These are phyloP conservation scores for Chamaea fasciata DNA, from an alignment of 2,113 vertebrate species.

Conservation along the genomic window DNA sequence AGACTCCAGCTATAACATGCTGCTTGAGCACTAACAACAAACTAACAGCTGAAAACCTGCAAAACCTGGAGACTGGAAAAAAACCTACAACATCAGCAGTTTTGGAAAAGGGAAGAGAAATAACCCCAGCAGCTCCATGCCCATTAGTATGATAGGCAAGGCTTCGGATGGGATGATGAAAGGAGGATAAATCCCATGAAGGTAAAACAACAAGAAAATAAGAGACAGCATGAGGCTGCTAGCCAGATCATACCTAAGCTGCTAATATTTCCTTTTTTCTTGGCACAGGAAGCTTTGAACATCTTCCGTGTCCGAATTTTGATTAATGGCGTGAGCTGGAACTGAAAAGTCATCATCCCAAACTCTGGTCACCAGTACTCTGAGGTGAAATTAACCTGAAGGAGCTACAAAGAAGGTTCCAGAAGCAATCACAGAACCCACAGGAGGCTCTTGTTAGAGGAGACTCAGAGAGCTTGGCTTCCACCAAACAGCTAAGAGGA, in stretches of 20 bases:
- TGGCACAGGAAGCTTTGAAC: neutral
- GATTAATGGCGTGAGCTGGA: neutral
- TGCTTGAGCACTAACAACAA: neutral
- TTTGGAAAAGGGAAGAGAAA: neutral
- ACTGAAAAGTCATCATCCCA: neutral
- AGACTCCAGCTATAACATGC: neutral
- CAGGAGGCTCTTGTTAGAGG: neutral
- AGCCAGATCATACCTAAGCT: neutral
- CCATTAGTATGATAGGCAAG: neutral
- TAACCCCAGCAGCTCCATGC: neutral
- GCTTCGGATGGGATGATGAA: neutral
- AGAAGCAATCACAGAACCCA: neutral
- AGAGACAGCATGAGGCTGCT: neutral
- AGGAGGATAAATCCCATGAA: neutral
- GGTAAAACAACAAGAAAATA: neutral
- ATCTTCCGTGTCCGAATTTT: neutral
- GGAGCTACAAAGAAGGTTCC: neutral
- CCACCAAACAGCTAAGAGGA: neutral
- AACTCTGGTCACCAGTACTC: neutral
- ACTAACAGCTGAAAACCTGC: neutral
- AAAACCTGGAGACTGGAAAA: neutral
- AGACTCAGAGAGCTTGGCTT: neutral
- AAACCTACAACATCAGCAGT: neutral
- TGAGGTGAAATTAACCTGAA: neutral
- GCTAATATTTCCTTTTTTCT: neutral